Evolutionary conservation across 1,140 invertebrate species (phyloP), one percentile per base, ranked within the genome.

Genomic region (Bombus superbus): DNA sequence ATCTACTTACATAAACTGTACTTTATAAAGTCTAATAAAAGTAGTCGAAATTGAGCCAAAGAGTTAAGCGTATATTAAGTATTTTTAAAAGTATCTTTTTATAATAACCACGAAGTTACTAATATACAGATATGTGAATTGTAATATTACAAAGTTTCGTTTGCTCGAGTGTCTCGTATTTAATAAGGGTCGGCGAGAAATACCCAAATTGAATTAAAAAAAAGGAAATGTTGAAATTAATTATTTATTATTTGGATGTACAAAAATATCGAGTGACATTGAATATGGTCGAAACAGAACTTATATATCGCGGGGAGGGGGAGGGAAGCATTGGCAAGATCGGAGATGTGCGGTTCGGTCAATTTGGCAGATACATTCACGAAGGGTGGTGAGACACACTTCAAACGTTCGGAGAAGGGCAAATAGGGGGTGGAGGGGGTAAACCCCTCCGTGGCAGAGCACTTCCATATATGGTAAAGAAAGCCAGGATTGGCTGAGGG

Each of bases 391-490:
- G 88, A 88, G 86, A 85, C 57, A 74, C 77, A 88, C 79, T 81
- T 81, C 22, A 42, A 32, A 44, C 15, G 40, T 28, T 18, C 0
- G 59, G 35, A 13, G 57, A 32, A 38, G 74, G 40, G 62, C 62
- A 69, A 32, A 66, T 87, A 35, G 59, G 32, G 57, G 82, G 77
- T 68, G 74, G 73, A 64, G 66, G 78, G 85, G 83, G 69, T 53
- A 79, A 62, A 89, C 91, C 94, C 91, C 92, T 91, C 91, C 89
- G 86, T 83, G 87, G 88, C 87, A 88, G 91, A 91, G 88, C 90
- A 92, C 92, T 96, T 93, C 95, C 95, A 95, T 96, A 96, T 96
- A 96, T 95, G 95, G 95, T 95, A 94, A 96, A 95, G 95, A 95
- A 94, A 93, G 92, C 90, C 92, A 81, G 94, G 93, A 95, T 96